Evolutionary conservation across 2,113 vertebrate genomes (phyloP).

Genomic region (Sialia sialis): DNA sequence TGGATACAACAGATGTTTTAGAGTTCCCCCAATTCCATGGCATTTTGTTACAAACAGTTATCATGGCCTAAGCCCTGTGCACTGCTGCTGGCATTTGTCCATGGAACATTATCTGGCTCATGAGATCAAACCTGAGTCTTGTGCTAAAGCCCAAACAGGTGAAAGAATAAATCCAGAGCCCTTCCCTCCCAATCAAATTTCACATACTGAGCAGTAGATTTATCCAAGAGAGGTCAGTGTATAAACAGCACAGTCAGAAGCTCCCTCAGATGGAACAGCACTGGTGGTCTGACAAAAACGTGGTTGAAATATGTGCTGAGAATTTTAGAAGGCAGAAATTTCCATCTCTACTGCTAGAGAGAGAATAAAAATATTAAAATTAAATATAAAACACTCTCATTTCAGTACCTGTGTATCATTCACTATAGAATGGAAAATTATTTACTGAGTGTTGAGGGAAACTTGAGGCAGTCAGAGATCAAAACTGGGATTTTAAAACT

Average conservation of each 20-base stretch:
- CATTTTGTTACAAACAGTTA: background rate
- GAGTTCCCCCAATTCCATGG: background rate
- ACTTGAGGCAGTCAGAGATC: background rate
- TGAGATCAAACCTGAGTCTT: background rate
- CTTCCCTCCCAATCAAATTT: background rate
- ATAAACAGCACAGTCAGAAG: conserved; percentile 13
- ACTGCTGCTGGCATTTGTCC: background rate
- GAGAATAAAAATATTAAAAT: background rate
- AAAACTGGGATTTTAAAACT: background rate
- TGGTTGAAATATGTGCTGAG: background rate
- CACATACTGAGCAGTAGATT: background rate
- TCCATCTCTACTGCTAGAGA: background rate
- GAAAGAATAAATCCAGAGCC: background rate
- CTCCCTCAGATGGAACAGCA: background rate
- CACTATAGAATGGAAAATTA: background rate
- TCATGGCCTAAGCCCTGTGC: background rate
- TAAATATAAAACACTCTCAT: background rate
- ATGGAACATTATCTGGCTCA: background rate
- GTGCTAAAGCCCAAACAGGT: background rate
- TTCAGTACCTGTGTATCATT: background rate
- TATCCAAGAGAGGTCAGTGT: background rate
- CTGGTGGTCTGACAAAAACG: background rate
- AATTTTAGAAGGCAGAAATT: background rate
- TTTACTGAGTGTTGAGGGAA: background rate
- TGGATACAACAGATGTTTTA: background rate